A percentile compares a stretch with the other conserved stretches of the same genome.
phyloP scores from a whole-genome alignment of 2,888 invertebrate species.

The Drosophila basisetae region DNA sequence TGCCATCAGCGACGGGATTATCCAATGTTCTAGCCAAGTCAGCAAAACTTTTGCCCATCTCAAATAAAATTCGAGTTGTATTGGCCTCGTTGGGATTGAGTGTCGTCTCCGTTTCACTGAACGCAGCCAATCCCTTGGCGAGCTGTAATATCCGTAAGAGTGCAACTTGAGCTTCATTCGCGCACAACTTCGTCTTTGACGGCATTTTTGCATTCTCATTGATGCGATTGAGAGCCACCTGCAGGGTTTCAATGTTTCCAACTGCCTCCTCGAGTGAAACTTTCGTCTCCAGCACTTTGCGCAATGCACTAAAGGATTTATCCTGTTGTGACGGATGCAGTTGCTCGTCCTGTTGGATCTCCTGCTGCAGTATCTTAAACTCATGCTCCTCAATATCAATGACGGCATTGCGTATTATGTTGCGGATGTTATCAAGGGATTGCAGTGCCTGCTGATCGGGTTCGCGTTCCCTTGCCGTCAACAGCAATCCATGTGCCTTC shows the following conservation, averaged over 20 bases:
- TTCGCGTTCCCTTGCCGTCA: constrained; percentile 58
- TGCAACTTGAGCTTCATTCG: constrained; percentile 59
- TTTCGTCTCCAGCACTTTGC: constrained; percentile 80
- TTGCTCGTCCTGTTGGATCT: constrained; percentile 81
- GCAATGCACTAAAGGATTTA: constrained; percentile 76
- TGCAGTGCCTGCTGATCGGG: constrained; percentile 76
- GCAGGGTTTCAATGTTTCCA: constrained; percentile 82
- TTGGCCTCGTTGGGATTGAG: constrained; percentile 63
- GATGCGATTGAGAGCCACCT: constrained; percentile 63
- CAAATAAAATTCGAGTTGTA: constrained; percentile 58
- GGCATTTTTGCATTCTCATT: constrained; percentile 46
- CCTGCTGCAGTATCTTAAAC: constrained; percentile 80
- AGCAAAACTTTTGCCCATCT: constrained; percentile 69
- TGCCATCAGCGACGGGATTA: constrained; percentile 27
- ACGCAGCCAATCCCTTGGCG: constrained; percentile 61
- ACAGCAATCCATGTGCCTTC: constrained; percentile 79
- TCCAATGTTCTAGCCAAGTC: constrained; percentile 62
- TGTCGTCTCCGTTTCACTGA: constrained; percentile 61
- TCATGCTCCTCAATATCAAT: constrained; percentile 84
- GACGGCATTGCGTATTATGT: constrained; percentile 78
- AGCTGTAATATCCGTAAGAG: constrained; percentile 62
- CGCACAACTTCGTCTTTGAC: constrained; percentile 32
- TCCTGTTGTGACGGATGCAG: constrained; percentile 75
- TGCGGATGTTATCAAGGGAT: constrained; percentile 77
- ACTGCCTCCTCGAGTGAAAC: constrained; percentile 81